phyloP scores from a whole-genome alignment of 1,140 invertebrate species.

The Stenopsyche tienmushanensis region DNA sequence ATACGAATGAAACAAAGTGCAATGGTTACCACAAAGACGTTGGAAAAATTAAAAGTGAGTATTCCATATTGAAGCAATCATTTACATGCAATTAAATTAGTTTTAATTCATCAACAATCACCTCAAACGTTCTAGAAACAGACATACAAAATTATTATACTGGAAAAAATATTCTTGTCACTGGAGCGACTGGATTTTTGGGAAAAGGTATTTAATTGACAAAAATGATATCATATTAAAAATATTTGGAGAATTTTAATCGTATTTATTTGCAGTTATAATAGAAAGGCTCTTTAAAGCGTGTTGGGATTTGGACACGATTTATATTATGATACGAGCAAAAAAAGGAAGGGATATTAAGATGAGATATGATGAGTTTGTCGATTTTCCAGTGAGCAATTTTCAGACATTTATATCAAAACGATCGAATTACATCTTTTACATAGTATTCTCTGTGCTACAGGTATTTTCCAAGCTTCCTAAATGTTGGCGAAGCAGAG shows the following conservation, averaged over 20 bases:
- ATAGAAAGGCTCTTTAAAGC: constrained; percentile 2
- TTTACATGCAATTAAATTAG: no score
- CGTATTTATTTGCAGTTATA: not conserved
- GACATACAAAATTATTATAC: not conserved
- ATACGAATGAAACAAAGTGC: no score
- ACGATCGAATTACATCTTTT: not conserved
- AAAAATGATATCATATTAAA: not conserved
- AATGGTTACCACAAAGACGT: no score
- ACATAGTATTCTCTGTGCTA: not conserved
- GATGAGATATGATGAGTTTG: not conserved
- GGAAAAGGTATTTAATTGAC: constrained; percentile 11
- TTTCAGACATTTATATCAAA: not conserved
- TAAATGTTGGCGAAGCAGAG: not conserved
- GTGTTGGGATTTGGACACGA: not conserved
- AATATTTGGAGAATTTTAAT: not conserved
- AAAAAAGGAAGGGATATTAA: not conserved
- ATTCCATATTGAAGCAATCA: no score
- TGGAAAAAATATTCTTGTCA: constrained; percentile 3
- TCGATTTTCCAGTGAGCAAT: not conserved
- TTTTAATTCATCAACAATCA: no score
- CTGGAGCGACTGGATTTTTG: constrained; percentile 10
- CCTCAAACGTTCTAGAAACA: constrained; percentile 12
- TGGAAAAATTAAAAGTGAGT: no score
- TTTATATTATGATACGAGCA: not conserved
- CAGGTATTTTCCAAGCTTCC: constrained; percentile 3